Base-by-base conservation (phyloP, 2,113 vertebrate genomes). In the Silurus glanis region DNA sequence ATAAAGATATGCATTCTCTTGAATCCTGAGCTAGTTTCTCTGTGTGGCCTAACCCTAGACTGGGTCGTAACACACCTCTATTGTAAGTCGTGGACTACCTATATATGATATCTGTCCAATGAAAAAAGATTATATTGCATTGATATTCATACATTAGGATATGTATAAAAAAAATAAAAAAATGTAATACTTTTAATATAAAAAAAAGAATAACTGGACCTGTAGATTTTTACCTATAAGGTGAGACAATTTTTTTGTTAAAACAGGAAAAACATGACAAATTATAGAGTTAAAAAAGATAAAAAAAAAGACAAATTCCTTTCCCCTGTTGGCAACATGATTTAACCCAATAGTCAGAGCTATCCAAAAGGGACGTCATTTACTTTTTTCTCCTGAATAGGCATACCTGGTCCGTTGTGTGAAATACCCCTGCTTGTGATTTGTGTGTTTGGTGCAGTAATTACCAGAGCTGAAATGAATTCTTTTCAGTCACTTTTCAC, bases 401-500 rank as follows among this genome's bases (percentile, higher is more conserved):
- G 12, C 10, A 25, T 53, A 14, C 74, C 1, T 25, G 23, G 49
- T 23, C 51, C 25, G 51, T 25, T 55, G 74, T 47, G 37, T 72
- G 69, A 51, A 51, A 51, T 75, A 19, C 45, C 45, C 21, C 72
- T 9, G 51, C 55, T 78, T 78, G 51, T 78, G 74, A 78, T 78
- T 78, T 78, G 74, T 78, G 74, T 56, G 74, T 25, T 78, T 78
- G 23, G 23, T 78, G 23, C 74, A 78, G 74, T 78, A 78, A 78
- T 78, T 78, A 56, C 51, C 1, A 1, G 51, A 55, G 51, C n/a
- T 56, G 25, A 56, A 78, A 78, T 56, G 51, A 3, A 49, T 78
- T 78, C 51, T 78, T 78, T 55, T 78, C 74, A 78, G 74, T n/a
- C 74, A 78, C 74, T 55, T 78, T 78, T 56, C 74, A 49, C 74